Conservation (phyloP, 2,797 vertebrate genomes). For the Nannoperca australis region DNA sequence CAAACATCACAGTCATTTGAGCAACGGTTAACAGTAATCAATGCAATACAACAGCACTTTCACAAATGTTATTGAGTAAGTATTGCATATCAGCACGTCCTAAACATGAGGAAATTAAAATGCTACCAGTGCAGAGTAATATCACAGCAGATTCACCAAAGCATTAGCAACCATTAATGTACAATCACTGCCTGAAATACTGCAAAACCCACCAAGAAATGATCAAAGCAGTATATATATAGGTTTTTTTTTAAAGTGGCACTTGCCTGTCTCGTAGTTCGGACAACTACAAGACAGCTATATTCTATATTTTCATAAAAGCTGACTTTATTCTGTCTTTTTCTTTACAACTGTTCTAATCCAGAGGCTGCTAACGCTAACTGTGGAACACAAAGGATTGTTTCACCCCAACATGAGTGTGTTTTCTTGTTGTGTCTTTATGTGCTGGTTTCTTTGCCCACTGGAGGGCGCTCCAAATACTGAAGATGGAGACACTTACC, state of each 20-base stretch:
- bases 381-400: background rate
- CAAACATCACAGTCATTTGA: conserved; percentile 45
- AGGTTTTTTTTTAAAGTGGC: too few species aligned
- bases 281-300: background rate
- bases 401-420: conserved; percentile 17
- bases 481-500: background rate
- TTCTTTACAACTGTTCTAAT: background rate
- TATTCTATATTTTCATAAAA: background rate
- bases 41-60: conserved; percentile 20
- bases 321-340: background rate
- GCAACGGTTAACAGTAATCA: conserved; percentile 33
- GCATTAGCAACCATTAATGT: conserved; percentile 14
- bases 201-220: conserved; percentile 21
- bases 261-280: too few species aligned
- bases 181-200: conserved; percentile 22
- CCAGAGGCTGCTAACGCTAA: conserved; percentile 9
- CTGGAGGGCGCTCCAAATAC: conserved; percentile 13
- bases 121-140: conserved; percentile 23
- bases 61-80: conserved; percentile 15
- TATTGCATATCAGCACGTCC: background rate
- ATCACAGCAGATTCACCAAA: conserved; percentile 26
- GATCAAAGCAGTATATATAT: conserved; percentile 5
- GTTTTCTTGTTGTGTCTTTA: background rate
- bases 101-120: conserved; percentile 13
- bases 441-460: background rate